phyloP scores from a whole-genome alignment of 2,797 vertebrate genomes.

The Echiichthys vipera region DNA sequence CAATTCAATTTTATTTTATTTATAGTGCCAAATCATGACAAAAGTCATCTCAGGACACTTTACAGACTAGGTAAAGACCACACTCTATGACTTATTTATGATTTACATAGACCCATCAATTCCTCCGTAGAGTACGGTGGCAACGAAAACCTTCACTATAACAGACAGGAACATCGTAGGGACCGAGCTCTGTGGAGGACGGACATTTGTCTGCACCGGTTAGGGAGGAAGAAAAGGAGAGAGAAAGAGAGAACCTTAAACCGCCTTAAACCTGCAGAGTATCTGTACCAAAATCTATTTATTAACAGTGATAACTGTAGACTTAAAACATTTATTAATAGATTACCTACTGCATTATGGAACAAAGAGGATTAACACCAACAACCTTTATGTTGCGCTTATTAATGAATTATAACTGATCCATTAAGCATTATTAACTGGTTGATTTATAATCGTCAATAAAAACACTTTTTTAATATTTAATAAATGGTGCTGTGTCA shows the following conservation, averaged over 20 bases:
- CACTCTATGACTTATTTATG: too few relatives aligned
- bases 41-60: not conserved
- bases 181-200: too few relatives aligned
- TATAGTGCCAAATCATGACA: too few relatives aligned
- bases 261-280: not conserved
- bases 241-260: too few relatives aligned
- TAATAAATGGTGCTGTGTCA: not conserved
- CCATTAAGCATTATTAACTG: not conserved
- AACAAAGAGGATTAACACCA: not conserved
- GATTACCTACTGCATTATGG: not conserved
- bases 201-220: too few relatives aligned
- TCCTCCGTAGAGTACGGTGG: too few relatives aligned
- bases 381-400: not conserved
- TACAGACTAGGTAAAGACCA: too few relatives aligned
- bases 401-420: not conserved
- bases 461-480: not conserved
- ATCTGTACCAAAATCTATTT: not conserved
- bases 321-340: not conserved
- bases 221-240: too few relatives aligned
- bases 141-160: too few relatives aligned
- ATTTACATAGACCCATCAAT: too few relatives aligned
- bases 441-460: not conserved
- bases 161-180: too few relatives aligned
- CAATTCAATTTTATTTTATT: too few relatives aligned
- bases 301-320: not conserved